Evolutionary conservation across 2,888 invertebrate genomes (phyloP), one percentile per base, ranked within the genome.

Genomic region (Ophion slaviceki): DNA sequence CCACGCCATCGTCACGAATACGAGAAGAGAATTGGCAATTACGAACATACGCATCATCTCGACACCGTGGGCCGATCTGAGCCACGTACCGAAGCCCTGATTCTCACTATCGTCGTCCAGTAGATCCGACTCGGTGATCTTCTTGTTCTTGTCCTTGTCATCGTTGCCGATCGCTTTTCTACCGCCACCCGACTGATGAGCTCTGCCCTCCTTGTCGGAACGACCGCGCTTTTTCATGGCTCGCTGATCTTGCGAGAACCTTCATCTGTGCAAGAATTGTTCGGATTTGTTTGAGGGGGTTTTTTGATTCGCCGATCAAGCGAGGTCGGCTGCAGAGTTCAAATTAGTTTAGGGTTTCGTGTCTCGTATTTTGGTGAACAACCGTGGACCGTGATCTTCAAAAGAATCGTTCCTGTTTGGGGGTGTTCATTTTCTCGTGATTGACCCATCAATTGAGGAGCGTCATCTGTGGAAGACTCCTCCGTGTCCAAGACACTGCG

Each of bases 41-140:
- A 97, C 97, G 92, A 97, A 97, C n/a, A 97, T 94, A 93, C 96
- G 96, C 96, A 97, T 96, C 94, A 96, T 97, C 91, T 97, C 97
- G 87, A 96, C 93, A 67, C 96, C 96, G 87, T 96, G 95, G 87
- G 95, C 95, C 89, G 96, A 95, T 87, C 94, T 91, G 36, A 95
- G 87, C 94, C 94, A 94, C 20, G 89, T 90, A 61, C 91, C 88
- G 72, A 94, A 94, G 4, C 93, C 93, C 86, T 93, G 92, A 87
- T 94, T 93, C 4, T 92, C 88, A 82, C 81, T 84, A 40, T 92
- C 91, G 20, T 93, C 91, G 79, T 90, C 91, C 61, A 89, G 45
- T 0, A 87, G 85, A 4, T 83, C 70, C 71, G 80, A 71, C 80
- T 87, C 45, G 53, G 57, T 20, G 59, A 59, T 32, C 64, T 84